Conservation (phyloP, 2,797 vertebrate genomes). For the Amniataba percoides region DNA sequence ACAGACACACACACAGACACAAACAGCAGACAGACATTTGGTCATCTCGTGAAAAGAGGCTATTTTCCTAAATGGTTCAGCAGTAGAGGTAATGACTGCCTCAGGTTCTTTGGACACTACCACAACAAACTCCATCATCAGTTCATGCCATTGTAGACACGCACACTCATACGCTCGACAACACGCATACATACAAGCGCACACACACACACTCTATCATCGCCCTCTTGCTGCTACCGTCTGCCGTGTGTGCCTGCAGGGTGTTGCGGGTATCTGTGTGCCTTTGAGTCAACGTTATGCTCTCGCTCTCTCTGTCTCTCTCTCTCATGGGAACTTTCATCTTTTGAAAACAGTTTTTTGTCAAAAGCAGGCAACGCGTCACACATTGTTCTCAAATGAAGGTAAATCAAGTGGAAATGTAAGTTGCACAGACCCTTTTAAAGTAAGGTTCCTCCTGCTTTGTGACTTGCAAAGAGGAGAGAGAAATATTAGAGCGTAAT, state of each 20-base stretch:
- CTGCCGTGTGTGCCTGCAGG: constrained; percentile 58
- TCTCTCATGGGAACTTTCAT: constrained; percentile 23
- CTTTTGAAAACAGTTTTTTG: constrained; percentile 22
- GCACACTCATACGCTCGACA: constrained; percentile 16
- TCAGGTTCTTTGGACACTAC: constrained; percentile 66
- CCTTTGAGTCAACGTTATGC: constrained; percentile 30
- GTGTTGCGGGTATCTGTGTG: constrained; percentile 37
- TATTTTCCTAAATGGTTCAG: constrained; percentile 77
- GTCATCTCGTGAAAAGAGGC: constrained; percentile 60
- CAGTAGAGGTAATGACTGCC: constrained; percentile 74
- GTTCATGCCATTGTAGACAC: constrained; percentile 55
- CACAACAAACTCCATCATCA: constrained; percentile 64
- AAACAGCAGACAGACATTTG: constrained; percentile 58
- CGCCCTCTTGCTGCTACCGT: constrained; percentile 52
- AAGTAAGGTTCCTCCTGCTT: not conserved
- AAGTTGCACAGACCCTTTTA: not conserved
- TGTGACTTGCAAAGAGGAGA: not conserved
- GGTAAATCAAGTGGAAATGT: constrained; percentile 28
- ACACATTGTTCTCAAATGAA: constrained; percentile 14
- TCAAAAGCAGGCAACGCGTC: constrained; percentile 23
- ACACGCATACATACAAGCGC: constrained; percentile 29
- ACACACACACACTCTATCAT: constrained; percentile 46
- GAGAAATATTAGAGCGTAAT: not conserved
- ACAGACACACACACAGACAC: constrained; percentile 21
- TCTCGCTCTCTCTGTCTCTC: not conserved